These are phyloP conservation scores for Cheilosia grossa DNA, from an alignment of 2,888 invertebrate species.

Conservation along the genomic window DNA sequence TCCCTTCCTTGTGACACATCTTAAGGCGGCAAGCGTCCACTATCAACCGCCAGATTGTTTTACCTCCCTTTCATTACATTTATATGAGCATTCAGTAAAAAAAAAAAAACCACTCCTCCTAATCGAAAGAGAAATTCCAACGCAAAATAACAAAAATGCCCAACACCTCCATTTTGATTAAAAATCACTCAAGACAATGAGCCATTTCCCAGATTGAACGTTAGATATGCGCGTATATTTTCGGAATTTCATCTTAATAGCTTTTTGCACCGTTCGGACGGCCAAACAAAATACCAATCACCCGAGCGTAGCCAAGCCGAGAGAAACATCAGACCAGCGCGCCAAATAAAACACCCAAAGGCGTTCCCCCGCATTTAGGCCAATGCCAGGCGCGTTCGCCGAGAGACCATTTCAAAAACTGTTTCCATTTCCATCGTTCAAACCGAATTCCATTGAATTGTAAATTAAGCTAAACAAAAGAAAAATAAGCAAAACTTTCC, in stretches of 20 bases:
- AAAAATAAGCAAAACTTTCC: conserved; percentile 58
- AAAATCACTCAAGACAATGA: conserved; percentile 59
- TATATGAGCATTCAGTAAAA: too few relatives aligned
- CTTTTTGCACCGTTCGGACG: conserved; percentile 24
- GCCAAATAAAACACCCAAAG: conserved; percentile 58
- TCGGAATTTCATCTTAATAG: conserved; percentile 56
- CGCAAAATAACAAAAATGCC: too few relatives aligned
- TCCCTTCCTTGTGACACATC: too few relatives aligned
- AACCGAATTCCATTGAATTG: conserved; percentile 64
- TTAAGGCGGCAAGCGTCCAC: too few relatives aligned
- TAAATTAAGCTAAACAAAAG: conserved; percentile 70
- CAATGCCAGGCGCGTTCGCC: conserved; percentile 26
- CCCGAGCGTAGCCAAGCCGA: too few relatives aligned
- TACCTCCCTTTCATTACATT: too few relatives aligned
- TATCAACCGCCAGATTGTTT: too few relatives aligned
- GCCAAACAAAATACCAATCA: too few relatives aligned
- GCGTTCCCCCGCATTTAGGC: conserved; percentile 60
- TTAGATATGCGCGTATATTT: conserved; percentile 18
- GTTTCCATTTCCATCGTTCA: conserved; percentile 57
- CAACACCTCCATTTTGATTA: conserved; percentile 54
- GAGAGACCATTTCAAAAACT: conserved; percentile 51
- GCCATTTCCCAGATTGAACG: conserved; percentile 46
- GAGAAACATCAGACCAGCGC: neutral
- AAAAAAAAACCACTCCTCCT: too few relatives aligned
- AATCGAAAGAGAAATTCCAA: too few relatives aligned